Base-by-base conservation (phyloP, 2,113 vertebrate genomes). In the Centropristis striata region DNA sequence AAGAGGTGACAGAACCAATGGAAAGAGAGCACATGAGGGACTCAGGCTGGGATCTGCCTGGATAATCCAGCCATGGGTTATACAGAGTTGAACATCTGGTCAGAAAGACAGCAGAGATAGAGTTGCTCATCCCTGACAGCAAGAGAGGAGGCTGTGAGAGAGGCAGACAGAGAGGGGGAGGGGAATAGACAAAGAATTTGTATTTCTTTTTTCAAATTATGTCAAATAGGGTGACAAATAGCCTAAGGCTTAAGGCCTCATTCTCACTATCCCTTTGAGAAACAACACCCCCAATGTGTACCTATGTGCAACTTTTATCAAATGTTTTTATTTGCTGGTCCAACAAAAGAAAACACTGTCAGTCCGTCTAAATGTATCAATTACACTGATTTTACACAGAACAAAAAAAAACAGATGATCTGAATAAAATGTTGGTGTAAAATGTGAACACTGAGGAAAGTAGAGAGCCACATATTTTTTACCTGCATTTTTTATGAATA, bases 61-160 rank as follows among this genome's bases (percentile, higher is more conserved):
- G 39, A 75, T 69, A 46, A 64, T 70, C 55, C 57, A 72, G 64
- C 49, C 37, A 36, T 83, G 49, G 73, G 78, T 39, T 76, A 89
- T 18, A 49, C 49, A 80, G 75, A 83, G 85, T 72, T 83, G 42
- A 85, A 88, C 88, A 85, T 91, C 79, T 90, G 80, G 86, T 74
- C 66, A 54, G 53, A 51, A 57, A 42, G 78, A 83, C 50, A 44
- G 23, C 21, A 60, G 55, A 75, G 55, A 78, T 77, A 88, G 73
- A 80, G 72, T 84, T 80, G 71, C 69, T 75, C 68, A 79, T 86
- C 70, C 76, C 50, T 14, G 51, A 68, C 42, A 70, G 55, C 27
- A 44, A 27, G 27, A 57, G 20, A 27, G 49, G 32, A 60, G 51
- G 12, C 4, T 44, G 15, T 44, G 42, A 16, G 8, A 37, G 55